Base-by-base conservation (phyloP, 2,113 vertebrate genomes). In the Crotophaga sulcirostris region DNA sequence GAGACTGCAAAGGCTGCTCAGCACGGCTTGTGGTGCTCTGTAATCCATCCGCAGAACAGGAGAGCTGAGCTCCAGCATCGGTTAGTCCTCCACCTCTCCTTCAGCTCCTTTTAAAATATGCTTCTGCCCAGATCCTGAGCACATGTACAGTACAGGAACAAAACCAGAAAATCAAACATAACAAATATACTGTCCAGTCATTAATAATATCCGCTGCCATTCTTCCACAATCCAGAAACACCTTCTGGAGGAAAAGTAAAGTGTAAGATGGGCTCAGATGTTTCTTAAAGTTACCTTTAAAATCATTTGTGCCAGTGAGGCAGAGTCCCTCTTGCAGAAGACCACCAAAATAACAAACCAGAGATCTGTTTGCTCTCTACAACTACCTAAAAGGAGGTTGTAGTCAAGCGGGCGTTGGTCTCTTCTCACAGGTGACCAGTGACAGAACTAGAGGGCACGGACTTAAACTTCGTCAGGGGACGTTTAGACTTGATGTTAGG, bases 11-110 rank as follows among this genome's bases (percentile, higher is more conserved):
- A 54, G 84, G 42, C 40, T 56, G 58, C 7, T 34, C 10, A 42
- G 76, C 55, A 16, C 5, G 2, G 72, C 62, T 79, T 45, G 4
- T 1, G 0, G 33, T 16, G 6, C 4, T 0, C 31, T 15, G 52
- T 40, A 51, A 86, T 45, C 77, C 81, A 36, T 17, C 73, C 24
- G 60, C 84, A 69, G 83, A 70, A 5, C 28, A n/a, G 44, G 36
- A 56, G 66, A 54, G 81, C 59, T n/a, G 9, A 16, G 17, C 69
- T 29, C 76, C 81, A 56, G 62, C 80, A 62, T 49, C 56, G 0
- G 2, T 28, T 7, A 85, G n/a, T 20, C 49, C 75, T 80, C 67
- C 2, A 4, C 45, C 29, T 72, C 52, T 31, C 58, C 83, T 86
- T n/a, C 73, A 52, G 66, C 67, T 64, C 33, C 56, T 58, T 49